Conservation (phyloP, 2,113 vertebrate species). For the Megaptera novaeangliae region DNA sequence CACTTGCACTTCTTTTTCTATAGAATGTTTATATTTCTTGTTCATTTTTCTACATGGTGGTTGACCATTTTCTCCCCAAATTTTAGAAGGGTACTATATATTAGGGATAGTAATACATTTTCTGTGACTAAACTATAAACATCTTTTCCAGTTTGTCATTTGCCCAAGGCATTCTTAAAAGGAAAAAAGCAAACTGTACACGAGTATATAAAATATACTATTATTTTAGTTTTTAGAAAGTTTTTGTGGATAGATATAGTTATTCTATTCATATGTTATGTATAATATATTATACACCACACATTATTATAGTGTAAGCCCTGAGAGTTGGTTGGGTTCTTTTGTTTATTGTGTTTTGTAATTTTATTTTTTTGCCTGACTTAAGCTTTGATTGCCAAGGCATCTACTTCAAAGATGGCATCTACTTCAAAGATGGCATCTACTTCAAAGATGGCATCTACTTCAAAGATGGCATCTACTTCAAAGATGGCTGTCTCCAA, state of each 20-base stretch:
- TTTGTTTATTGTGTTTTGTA: neutral
- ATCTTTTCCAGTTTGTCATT: neutral
- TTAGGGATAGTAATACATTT: neutral
- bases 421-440: neutral
- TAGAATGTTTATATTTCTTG: neutral
- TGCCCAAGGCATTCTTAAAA: neutral
- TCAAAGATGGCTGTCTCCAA: neutral
- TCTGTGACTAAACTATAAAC: neutral
- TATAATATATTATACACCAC: neutral
- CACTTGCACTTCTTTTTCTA: neutral
- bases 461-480: neutral
- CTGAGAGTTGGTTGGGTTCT: neutral
- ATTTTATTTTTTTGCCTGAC: neutral
- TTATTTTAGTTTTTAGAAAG: neutral
- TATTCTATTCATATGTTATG: neutral
- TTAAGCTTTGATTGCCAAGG: neutral
- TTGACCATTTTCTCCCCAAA: neutral
- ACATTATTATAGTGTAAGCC: neutral
- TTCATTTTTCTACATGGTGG: neutral
- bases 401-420: neutral
- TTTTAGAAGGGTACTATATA: neutral
- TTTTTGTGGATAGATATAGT: neutral
- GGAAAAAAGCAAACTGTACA: neutral
- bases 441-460: neutral
- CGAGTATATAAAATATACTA: neutral